Percentiles rank a stretch among this genome's conserved stretches.
phyloP scores from a whole-genome alignment of 2,113 vertebrate genomes.

The Circaetus gallicus region DNA sequence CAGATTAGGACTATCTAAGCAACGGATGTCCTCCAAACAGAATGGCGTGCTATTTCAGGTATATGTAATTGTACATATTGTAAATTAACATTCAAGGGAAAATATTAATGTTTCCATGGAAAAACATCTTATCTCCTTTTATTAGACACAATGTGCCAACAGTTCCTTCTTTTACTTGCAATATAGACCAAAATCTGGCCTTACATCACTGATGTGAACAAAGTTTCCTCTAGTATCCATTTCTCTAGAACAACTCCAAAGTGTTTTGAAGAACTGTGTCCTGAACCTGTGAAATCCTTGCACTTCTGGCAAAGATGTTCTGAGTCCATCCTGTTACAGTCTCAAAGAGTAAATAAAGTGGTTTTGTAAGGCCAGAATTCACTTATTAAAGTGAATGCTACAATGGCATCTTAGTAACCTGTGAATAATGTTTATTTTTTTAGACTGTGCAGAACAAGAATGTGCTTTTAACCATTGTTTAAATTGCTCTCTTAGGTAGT shows the following conservation, averaged over 20 bases:
- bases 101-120: not conserved
- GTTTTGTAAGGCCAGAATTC: not conserved
- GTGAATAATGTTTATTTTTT: not conserved
- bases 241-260: not conserved
- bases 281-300: not conserved
- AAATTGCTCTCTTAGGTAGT: not conserved
- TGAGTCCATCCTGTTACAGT: not conserved
- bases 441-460: not conserved
- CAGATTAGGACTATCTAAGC: not conserved
- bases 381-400: not conserved
- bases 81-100: not conserved
- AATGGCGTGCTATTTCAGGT: not conserved
- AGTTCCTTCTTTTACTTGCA: not conserved
- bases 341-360: not conserved
- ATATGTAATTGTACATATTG: not conserved
- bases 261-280: not conserved
- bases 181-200: not conserved
- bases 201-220: rapidly evolving
- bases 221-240: not conserved
- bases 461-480: not conserved
- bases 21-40: not conserved
- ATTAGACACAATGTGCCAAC: not conserved
- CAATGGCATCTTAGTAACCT: not conserved
- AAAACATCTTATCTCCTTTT: not conserved
- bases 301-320: not conserved